These are phyloP conservation scores for Heliconius aoede DNA, from an alignment of 2,888 invertebrate genomes.

Conservation along the genomic window DNA sequence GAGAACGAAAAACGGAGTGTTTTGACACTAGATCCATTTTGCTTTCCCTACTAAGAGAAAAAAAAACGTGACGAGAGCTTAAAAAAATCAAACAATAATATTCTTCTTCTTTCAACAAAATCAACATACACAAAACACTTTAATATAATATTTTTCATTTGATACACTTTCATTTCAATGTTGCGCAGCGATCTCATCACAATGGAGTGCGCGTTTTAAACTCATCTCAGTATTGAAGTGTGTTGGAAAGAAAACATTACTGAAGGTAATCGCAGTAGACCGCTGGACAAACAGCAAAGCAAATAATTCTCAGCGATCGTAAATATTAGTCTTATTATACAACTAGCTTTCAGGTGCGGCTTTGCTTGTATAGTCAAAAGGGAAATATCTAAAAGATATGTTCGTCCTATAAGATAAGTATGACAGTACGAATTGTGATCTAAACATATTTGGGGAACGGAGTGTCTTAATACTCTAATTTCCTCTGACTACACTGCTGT, in stretches of 20 bases:
- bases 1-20: no score
- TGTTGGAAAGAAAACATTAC: slow-evolving; percentile 48
- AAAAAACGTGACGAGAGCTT: no score
- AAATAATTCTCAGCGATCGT: slow-evolving; percentile 39
- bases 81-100: background rate
- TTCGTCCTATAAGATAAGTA: background rate
- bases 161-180: background rate
- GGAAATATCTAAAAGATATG: background rate
- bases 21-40: no score
- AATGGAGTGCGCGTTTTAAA: slow-evolving; percentile 33
- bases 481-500: no score
- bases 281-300: slow-evolving; percentile 37
- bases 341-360: background rate
- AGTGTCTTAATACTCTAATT: no score
- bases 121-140: background rate
- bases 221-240: slow-evolving; percentile 43
- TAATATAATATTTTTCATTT: slow-evolving; percentile 3
- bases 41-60: no score
- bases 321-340: slow-evolving; percentile 23
- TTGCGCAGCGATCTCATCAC: slow-evolving; percentile 19
- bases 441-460: no score
- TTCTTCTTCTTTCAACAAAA: background rate
- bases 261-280: slow-evolving; percentile 48
- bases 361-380: background rate
- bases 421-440: no score